Evolutionary conservation across 1,140 invertebrate genomes (phyloP).

Genomic region (Diprion similis): DNA sequence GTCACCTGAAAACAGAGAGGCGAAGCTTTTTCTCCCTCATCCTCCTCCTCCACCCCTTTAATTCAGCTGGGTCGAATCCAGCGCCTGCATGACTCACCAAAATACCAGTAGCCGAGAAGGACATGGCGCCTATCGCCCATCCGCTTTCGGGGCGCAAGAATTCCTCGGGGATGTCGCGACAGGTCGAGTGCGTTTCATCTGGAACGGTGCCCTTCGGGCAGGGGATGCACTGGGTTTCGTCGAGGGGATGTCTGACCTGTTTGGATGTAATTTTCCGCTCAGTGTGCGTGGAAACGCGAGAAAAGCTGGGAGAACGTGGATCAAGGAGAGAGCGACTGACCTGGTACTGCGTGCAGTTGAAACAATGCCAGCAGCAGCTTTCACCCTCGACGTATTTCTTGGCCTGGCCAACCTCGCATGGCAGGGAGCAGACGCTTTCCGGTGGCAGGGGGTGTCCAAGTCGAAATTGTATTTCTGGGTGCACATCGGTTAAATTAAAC

Average conservation of each 20-base stretch:
- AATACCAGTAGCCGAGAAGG: constrained; percentile 79
- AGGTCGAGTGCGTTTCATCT: constrained; percentile 74
- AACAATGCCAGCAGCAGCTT: constrained; percentile 95
- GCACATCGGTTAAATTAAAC: not conserved
- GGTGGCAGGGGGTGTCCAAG: constrained; percentile 77
- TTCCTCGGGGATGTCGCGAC: constrained; percentile 82
- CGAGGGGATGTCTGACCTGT: constrained; percentile 78
- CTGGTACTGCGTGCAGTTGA: constrained; percentile 92
- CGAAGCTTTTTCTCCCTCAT: no score
- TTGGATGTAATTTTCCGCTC: constrained; percentile 10
- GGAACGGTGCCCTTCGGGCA: constrained; percentile 86
- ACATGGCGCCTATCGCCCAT: constrained; percentile 91
- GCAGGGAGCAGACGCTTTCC: constrained; percentile 87
- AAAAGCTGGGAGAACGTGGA: not conserved
- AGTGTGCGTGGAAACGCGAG: not conserved
- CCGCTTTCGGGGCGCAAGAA: constrained; percentile 82
- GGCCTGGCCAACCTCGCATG: constrained; percentile 86
- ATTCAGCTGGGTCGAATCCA: no score
- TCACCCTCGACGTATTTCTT: constrained; percentile 92
- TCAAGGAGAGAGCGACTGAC: constrained; percentile 60
- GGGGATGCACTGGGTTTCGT: constrained; percentile 83
- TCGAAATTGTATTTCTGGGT: constrained; percentile 82
- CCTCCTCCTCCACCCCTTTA: not conserved
- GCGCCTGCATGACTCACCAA: constrained; percentile 66
- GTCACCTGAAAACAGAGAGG: constrained; percentile 61